Evolutionary conservation across 1,140 invertebrate species (phyloP).

Genomic region (Chrysoperla carnea): DNA sequence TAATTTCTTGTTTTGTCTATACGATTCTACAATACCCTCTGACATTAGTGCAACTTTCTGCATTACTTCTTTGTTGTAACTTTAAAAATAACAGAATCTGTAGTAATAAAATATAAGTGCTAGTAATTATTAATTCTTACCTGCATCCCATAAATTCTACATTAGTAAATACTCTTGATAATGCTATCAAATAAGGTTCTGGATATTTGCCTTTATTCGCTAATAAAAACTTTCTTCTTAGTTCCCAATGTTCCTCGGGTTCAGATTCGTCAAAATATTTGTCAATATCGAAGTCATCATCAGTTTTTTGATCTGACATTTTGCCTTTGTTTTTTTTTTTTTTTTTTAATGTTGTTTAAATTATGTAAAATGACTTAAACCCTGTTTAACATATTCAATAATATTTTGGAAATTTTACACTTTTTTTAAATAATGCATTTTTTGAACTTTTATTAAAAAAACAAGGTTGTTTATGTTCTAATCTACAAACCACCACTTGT

Average conservation of each 20-base stretch:
- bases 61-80: conserved; percentile 59
- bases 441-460: too few relatives aligned
- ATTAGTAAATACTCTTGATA: conserved; percentile 68
- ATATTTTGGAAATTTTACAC: too few relatives aligned
- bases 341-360: too few relatives aligned
- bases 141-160: conserved; percentile 67
- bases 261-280: conserved; percentile 48
- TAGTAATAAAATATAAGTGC: background rate
- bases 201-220: conserved; percentile 50
- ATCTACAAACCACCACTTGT: too few relatives aligned
- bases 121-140: conserved; percentile 23
- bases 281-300: conserved; percentile 39
- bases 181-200: conserved; percentile 53
- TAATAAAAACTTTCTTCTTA: conserved; percentile 52
- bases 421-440: too few relatives aligned
- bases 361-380: too few relatives aligned
- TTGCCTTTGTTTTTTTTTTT: too few relatives aligned
- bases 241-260: conserved; percentile 65
- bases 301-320: too few relatives aligned
- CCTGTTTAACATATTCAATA: too few relatives aligned
- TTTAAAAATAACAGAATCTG: conserved; percentile 7
- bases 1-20: conserved; percentile 31
- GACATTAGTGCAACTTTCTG: conserved; percentile 50
- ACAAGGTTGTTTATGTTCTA: too few relatives aligned
- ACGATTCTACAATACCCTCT: conserved; percentile 37